phyloP scores from a whole-genome alignment of 2,888 invertebrate species.

The Rugalucina vietnamica region DNA sequence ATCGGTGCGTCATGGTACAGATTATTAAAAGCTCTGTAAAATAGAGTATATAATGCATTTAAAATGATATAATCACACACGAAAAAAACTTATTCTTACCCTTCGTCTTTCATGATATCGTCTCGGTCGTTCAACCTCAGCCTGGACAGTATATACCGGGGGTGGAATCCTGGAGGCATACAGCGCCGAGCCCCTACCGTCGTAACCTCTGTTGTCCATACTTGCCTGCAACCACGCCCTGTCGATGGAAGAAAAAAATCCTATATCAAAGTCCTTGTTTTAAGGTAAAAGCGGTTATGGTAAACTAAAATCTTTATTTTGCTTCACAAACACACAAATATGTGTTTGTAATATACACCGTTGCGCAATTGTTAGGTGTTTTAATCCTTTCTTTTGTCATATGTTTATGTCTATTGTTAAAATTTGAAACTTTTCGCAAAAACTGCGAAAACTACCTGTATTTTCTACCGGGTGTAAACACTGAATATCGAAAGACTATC shows the following conservation, averaged over 20 bases:
- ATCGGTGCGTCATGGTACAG: too few species aligned
- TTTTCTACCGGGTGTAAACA: not conserved
- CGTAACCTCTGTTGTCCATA: constrained; percentile 21
- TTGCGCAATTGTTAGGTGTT: not conserved
- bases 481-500: constrained; percentile 4
- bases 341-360: not conserved
- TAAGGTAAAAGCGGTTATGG: not conserved
- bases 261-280: not conserved
- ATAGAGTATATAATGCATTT: too few species aligned
- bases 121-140: not conserved
- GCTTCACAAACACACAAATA: not conserved
- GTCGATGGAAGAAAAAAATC: not conserved
- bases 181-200: not conserved
- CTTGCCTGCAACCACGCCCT: not conserved
- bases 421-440: not conserved
- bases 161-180: not conserved
- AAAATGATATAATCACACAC: too few species aligned
- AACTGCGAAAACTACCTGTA: constrained; percentile 2
- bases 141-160: not conserved
- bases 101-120: not conserved
- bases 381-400: not conserved
- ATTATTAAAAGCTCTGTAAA: too few species aligned
- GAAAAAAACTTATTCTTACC: constrained; percentile 4
- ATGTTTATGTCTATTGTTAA: not conserved
- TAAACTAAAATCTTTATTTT: not conserved